Percentiles rank a stretch among this genome's conserved stretches.
Evolutionary conservation across 2,113 vertebrate species (phyloP).

Genomic region (Pholis gunnellus): DNA sequence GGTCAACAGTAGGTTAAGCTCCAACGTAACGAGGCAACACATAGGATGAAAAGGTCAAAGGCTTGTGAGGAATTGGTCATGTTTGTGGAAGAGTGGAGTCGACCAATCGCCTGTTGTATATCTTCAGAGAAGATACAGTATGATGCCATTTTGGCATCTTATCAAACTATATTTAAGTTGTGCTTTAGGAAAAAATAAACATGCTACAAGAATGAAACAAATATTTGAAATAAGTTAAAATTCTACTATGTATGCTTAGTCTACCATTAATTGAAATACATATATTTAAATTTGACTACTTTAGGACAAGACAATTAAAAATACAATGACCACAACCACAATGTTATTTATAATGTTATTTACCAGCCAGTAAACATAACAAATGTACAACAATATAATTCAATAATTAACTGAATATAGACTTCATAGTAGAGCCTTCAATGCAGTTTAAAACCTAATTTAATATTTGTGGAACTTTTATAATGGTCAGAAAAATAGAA

Average conservation of each 20-base stretch:
- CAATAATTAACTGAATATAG: not conserved
- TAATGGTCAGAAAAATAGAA: not conserved
- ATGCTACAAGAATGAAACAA: not conserved
- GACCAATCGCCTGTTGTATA: not conserved
- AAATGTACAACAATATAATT: not conserved
- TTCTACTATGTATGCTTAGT: not conserved
- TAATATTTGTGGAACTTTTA: not conserved
- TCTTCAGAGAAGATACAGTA: not conserved
- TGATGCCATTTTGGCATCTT: not conserved
- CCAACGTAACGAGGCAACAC: not conserved
- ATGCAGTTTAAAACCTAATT: not conserved
- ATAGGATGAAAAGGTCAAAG: slow-evolving; percentile 17
- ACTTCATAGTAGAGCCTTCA: not conserved
- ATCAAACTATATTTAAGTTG: not conserved
- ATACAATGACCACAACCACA: not conserved
- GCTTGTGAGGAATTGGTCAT: not conserved
- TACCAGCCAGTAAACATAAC: not conserved
- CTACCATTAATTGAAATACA: not conserved
- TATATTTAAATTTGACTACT: not conserved
- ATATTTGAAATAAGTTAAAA: not conserved
- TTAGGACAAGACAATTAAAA: not conserved
- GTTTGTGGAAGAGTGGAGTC: no score
- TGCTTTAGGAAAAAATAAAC: not conserved
- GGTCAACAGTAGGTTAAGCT: not conserved
- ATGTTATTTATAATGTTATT: not conserved